Evolutionary conservation across 2,113 vertebrate species (phyloP), one percentile per base, ranked within the genome.

Genomic region (Dermatemys mawii): DNA sequence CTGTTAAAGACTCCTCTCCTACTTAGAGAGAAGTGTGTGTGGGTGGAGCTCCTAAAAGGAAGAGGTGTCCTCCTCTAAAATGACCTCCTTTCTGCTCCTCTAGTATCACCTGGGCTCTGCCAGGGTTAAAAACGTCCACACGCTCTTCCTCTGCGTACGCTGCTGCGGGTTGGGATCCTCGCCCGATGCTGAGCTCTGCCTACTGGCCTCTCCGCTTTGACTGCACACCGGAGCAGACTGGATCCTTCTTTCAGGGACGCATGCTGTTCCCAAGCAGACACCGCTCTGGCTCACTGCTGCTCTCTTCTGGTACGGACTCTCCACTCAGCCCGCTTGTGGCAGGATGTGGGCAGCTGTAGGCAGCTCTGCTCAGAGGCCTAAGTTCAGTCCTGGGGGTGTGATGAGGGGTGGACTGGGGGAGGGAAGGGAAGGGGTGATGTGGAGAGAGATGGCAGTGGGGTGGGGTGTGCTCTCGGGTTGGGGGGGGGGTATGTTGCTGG

Each of bases 131-230:
- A 12, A 22, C 4, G 5, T 38, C 49, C 2, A 6, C 10, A 22
- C 21, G 6, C 1, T 8, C n/a, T 7, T 35, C 24, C 11, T 53
- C 14, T 38, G n/a, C 22, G 12, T 5, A 24, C 7, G 5, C 5
- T 3, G 3, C 46, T 32, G 16, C 9, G 3, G n/a, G 51, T 27
- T 75, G 10, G 35, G 63, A 19, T 70, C 29, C 14, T 32, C n/a
- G 14, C 26, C 38, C 4, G 10, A 41, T 6, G 41, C 41, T 75
- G 73, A 46, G 73, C 41, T 44, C 41, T 27, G 38, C 73, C 70
- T 75, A 41, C 44, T 1, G 38, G 70, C 70, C 73, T 27, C 41
- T 75, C 73, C 8, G 41, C 26, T 46, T 27, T 26, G 38, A 44
- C 70, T 46, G 73, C 24, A 44, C 41, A 4, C 41, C 6, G 26